Conservation (phyloP, 1,140 invertebrate genomes). For the Tetragonula clypearis region DNA sequence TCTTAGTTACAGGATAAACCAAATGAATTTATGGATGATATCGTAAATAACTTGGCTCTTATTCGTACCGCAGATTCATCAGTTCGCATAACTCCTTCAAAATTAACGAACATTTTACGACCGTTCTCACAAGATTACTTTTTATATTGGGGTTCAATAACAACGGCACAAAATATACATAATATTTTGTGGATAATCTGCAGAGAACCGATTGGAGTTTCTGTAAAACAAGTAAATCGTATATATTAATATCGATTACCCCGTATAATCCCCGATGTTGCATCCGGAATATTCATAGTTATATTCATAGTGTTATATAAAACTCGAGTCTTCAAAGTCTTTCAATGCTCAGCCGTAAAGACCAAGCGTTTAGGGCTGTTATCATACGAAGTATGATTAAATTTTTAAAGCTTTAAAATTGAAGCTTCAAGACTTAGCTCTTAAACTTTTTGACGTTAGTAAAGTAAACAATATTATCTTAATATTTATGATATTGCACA, state of each 20-base stretch:
- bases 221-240: slow-evolving; percentile 63
- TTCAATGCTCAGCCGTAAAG: no score
- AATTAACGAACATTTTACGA: slow-evolving; percentile 81
- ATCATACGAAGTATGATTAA: no score
- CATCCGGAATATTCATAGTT: not conserved
- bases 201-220: slow-evolving; percentile 68
- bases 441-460: no score
- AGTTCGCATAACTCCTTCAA: slow-evolving; percentile 79
- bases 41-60: slow-evolving; percentile 80
- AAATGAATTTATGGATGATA: slow-evolving; percentile 80
- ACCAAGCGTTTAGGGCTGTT: no score
- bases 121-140: slow-evolving; percentile 85
- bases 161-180: slow-evolving; percentile 24
- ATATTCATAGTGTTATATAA: no score
- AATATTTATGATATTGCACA: no score
- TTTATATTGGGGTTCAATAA: slow-evolving; percentile 85
- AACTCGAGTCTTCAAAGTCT: no score
- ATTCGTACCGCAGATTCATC: slow-evolving; percentile 81
- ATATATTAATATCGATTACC: not conserved
- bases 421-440: no score
- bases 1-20: slow-evolving; percentile 80
- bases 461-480: no score
- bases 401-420: no score
- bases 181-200: slow-evolving; percentile 66
- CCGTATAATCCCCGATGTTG: not conserved